A percentile compares a stretch with the other conserved stretches of the same genome.
phyloP scores from a whole-genome alignment of 1,140 invertebrate genomes.

The Zaprionus kolodkinae region DNA sequence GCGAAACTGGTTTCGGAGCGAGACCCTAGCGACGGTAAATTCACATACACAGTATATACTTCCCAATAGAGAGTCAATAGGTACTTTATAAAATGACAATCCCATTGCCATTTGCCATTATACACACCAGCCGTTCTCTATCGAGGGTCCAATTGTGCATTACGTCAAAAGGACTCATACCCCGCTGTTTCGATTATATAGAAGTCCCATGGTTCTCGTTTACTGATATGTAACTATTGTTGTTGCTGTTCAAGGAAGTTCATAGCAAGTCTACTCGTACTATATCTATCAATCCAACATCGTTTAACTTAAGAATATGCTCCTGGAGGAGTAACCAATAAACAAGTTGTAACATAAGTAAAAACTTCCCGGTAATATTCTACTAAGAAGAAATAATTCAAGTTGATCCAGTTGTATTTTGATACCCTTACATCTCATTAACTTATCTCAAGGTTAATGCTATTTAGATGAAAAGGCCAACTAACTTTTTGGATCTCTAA shows the following conservation, averaged over 20 bases:
- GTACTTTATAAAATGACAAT: slow-evolving; percentile 64
- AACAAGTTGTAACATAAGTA: too few species aligned
- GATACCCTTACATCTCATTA: too few species aligned
- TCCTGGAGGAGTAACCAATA: too few species aligned
- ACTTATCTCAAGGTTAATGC: too few species aligned
- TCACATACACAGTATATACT: neutral
- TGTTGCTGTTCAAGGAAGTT: neutral
- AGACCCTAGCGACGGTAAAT: neutral
- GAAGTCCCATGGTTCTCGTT: neutral
- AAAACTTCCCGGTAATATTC: too few species aligned
- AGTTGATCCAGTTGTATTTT: too few species aligned
- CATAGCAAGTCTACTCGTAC: too few species aligned
- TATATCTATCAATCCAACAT: too few species aligned
- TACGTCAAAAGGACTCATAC: slow-evolving; percentile 16
- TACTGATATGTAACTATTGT: neutral
- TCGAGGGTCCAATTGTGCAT: slow-evolving; percentile 42
- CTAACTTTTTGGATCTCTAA: too few species aligned
- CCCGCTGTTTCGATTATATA: slow-evolving; percentile 30
- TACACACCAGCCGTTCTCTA: slow-evolving; percentile 9
- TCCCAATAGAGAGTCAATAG: slow-evolving; percentile 48
- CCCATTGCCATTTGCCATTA: slow-evolving; percentile 43
- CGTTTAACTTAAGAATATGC: too few species aligned
- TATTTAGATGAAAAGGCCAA: too few species aligned
- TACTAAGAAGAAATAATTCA: too few species aligned
- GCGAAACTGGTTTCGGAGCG: neutral